Conservation (phyloP, 2,888 invertebrate species). For the Trissolcus brochymenae region DNA sequence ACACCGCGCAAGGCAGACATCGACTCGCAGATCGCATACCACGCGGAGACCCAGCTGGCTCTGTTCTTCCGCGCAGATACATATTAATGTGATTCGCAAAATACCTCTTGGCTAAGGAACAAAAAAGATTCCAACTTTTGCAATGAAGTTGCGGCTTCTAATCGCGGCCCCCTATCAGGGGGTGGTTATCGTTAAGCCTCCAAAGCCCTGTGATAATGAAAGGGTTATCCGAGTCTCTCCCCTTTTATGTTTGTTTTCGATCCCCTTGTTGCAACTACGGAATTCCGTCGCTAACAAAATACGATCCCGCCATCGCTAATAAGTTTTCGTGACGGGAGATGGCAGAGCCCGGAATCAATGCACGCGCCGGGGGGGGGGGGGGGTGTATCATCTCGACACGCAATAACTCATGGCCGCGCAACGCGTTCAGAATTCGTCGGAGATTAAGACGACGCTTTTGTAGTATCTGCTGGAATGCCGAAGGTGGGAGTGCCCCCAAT, state of each 20-base stretch:
- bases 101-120: background rate
- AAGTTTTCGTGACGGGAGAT: slow-evolving; percentile 1
- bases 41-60: background rate
- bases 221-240: slow-evolving; percentile 45
- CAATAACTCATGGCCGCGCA: slow-evolving; percentile 23
- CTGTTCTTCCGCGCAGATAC: slow-evolving; percentile 11
- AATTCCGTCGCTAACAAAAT: slow-evolving; percentile 8
- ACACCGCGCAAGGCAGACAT: slow-evolving; percentile 17
- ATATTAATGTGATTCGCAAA: slow-evolving; percentile 8
- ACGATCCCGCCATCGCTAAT: slow-evolving; percentile 8
- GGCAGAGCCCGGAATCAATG: slow-evolving; percentile 16
- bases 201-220: slow-evolving; percentile 56
- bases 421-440: slow-evolving; percentile 15
- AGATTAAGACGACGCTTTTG: slow-evolving; percentile 41
- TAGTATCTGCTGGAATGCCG: slow-evolving; percentile 46
- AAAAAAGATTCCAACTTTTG: background rate
- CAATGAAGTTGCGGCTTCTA: slow-evolving; percentile 2
- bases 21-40: slow-evolving; percentile 46
- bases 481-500: slow-evolving; percentile 46
- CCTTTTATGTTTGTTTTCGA: no score
- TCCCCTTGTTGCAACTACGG: slow-evolving; percentile 43
- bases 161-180: slow-evolving; percentile 3
- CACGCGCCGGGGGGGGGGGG: background rate
- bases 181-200: background rate
- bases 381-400: background rate